These are phyloP conservation scores for Parascotia fuliginaria DNA, from an alignment of 2,888 invertebrate species.

Conservation along the genomic window DNA sequence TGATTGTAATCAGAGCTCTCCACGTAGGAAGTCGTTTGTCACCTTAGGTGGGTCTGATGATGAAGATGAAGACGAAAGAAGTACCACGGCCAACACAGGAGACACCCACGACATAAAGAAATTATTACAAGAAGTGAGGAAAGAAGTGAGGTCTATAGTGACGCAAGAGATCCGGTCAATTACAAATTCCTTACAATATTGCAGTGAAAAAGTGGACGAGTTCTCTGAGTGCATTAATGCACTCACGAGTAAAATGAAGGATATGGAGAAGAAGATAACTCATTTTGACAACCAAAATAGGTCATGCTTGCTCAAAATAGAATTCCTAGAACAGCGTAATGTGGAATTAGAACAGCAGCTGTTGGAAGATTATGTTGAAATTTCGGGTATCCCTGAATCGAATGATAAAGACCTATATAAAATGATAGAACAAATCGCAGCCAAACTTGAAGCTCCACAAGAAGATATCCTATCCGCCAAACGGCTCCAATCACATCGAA, in stretches of 20 bases:
- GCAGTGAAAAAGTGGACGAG: conserved; percentile 4
- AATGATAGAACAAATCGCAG: background rate
- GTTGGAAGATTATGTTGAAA: background rate
- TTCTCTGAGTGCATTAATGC: background rate
- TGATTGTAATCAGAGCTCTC: conserved; percentile 1
- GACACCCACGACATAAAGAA: background rate
- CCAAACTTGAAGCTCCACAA: background rate
- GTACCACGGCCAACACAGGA: background rate
- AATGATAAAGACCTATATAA: too few species aligned
- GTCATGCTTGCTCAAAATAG: background rate
- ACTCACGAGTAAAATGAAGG: conserved; percentile 1
- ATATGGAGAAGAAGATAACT: background rate
- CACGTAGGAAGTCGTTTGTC: background rate
- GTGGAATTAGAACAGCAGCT: conserved; percentile 1
- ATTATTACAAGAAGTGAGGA: conserved; percentile 1
- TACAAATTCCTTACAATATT: conserved; percentile 1
- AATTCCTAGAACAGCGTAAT: conserved; percentile 2
- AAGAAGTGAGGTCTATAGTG: background rate
- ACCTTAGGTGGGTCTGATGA: background rate
- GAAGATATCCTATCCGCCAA: background rate
- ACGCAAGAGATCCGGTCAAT: background rate
- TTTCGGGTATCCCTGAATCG: too few species aligned
- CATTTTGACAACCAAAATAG: background rate
- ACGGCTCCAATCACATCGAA: background rate
- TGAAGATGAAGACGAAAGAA: background rate